phyloP scores from a whole-genome alignment of 2,113 vertebrate species.

The Hippocampus mohnikei region DNA sequence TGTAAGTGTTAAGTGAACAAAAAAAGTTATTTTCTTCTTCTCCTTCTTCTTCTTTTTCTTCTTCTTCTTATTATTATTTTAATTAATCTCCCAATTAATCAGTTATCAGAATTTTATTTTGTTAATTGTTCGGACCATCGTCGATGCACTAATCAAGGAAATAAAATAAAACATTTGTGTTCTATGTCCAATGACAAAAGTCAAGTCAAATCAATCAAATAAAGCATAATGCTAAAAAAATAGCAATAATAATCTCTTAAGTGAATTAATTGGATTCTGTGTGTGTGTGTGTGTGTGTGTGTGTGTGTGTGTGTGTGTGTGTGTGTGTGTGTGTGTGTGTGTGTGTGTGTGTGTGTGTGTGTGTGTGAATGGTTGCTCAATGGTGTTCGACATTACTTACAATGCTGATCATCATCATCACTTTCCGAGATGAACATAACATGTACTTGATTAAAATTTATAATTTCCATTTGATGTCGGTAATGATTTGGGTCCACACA shows the following conservation, averaged over 20 bases:
- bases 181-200: not conserved
- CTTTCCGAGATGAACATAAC: slow-evolving; percentile 75
- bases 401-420: slow-evolving; percentile 46
- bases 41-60: too few species aligned
- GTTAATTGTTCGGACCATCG: too few species aligned
- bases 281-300: not conserved
- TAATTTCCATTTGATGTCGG: slow-evolving; percentile 96
- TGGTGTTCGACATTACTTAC: slow-evolving; percentile 12
- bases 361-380: not conserved
- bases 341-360: not conserved
- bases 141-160: not conserved
- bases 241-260: not conserved
- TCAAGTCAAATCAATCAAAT: not conserved
- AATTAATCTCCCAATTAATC: too few species aligned
- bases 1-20: too few species aligned
- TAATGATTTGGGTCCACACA: slow-evolving; percentile 95
- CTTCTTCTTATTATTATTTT: too few species aligned
- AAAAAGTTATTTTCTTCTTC: too few species aligned
- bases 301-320: too few species aligned
- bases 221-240: not conserved
- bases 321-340: too few species aligned
- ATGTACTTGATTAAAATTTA: slow-evolving; percentile 89
- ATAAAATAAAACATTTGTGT: not conserved
- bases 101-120: too few species aligned
- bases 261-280: not conserved